Conservation (phyloP, 1,140 invertebrate genomes). For the Ridgeia piscesae region DNA sequence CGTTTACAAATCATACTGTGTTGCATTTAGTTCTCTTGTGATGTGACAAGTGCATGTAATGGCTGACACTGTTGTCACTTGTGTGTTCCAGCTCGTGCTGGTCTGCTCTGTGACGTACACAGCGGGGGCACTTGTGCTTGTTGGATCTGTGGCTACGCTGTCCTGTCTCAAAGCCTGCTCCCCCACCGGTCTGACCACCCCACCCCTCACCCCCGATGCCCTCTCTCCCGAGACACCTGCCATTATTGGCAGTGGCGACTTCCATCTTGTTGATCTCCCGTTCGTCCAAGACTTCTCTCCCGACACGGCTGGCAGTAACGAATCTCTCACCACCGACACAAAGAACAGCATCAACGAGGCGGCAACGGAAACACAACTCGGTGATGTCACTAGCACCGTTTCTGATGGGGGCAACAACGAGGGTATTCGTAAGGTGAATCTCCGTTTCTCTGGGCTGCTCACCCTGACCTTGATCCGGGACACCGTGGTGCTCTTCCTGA, state of each 20-base stretch:
- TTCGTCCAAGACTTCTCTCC: background rate
- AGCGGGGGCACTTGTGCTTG: conserved; percentile 70
- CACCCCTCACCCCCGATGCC: background rate
- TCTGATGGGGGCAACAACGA: background rate
- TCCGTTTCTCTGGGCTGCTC: background rate
- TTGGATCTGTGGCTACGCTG: conserved; percentile 49
- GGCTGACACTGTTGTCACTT: conserved; percentile 30
- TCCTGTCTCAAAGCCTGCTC: background rate
- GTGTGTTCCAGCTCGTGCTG: conserved; percentile 61
- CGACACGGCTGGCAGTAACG: background rate
- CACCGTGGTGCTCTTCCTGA: background rate
- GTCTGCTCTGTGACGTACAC: conserved; percentile 73
- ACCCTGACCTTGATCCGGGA: background rate
- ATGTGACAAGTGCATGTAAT: background rate
- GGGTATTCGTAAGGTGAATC: background rate
- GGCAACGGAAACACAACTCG: background rate
- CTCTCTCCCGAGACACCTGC: background rate
- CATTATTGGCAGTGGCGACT: background rate
- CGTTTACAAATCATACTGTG: background rate
- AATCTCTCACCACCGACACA: background rate
- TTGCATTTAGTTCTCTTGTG: background rate
- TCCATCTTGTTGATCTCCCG: background rate
- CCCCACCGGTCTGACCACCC: background rate
- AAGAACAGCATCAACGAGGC: background rate
- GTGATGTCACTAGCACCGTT: no score